phyloP scores from a whole-genome alignment of 1,140 invertebrate genomes.

The Pectinophora gossypiella region DNA sequence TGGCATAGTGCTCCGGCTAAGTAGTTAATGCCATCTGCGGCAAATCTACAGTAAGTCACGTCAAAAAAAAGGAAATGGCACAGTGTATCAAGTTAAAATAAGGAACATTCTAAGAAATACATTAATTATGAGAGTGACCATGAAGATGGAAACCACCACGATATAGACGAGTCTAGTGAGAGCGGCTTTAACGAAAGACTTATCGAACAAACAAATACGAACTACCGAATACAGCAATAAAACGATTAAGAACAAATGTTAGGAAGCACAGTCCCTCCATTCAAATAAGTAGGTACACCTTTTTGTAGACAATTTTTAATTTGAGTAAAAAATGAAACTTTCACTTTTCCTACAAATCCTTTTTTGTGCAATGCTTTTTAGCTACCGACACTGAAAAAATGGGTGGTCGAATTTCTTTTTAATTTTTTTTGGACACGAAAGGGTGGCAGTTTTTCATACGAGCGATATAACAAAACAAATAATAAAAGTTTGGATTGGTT shows the following conservation, averaged over 20 bases:
- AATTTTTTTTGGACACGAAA: slow-evolving; percentile 22
- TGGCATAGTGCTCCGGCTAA: too few species aligned
- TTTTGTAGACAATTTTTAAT: too few species aligned
- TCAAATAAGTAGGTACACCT: slow-evolving; percentile 3
- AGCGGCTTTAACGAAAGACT: too few species aligned
- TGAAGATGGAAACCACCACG: too few species aligned
- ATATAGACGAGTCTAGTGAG: too few species aligned
- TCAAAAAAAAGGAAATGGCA: too few species aligned
- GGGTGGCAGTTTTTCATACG: slow-evolving; percentile 39
- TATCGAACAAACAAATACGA: background rate
- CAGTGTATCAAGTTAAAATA: too few species aligned
- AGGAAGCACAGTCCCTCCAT: slow-evolving; percentile 17
- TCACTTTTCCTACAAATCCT: slow-evolving; percentile 53
- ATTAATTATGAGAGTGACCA: too few species aligned
- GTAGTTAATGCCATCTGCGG: too few species aligned
- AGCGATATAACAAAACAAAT: slow-evolving; percentile 64
- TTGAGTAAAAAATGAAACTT: slow-evolving; percentile 50
- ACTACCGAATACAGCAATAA: background rate
- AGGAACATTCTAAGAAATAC: too few species aligned
- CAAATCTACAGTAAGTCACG: too few species aligned
- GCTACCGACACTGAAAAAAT: slow-evolving; percentile 29
- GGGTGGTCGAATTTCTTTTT: slow-evolving; percentile 24
- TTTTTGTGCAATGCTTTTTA: slow-evolving; percentile 39
- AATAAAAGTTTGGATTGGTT: slow-evolving; percentile 25
- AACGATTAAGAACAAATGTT: background rate